phyloP scores from a whole-genome alignment of 23 tunicate species.

The Trididemnum miniatum region DNA sequence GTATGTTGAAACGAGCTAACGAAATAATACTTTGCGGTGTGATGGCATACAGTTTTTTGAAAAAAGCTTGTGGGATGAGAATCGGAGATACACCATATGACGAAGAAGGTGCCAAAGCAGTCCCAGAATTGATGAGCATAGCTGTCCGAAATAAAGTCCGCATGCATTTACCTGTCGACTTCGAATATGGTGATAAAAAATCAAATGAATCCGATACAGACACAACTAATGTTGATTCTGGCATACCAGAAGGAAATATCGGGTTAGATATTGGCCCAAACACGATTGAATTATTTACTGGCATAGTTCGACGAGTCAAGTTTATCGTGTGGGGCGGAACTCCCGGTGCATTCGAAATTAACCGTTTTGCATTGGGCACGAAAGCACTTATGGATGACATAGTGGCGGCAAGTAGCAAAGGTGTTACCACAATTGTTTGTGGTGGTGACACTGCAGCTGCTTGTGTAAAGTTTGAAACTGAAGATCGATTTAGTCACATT shows the following conservation, averaged over 20 bases:
- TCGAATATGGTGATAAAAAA: slow-evolving; percentile 89
- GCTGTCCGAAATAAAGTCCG: slow-evolving; percentile 78
- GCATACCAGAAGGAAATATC: slow-evolving; percentile 91
- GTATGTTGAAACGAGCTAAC: slow-evolving; percentile 85
- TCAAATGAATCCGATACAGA: slow-evolving; percentile 87
- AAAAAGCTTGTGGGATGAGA: slow-evolving; percentile 74
- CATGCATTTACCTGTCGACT: slow-evolving; percentile 91
- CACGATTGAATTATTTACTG: slow-evolving; percentile 61
- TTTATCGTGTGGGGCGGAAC: slow-evolving; percentile 98
- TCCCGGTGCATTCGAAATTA: slow-evolving; percentile 88
- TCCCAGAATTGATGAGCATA: slow-evolving; percentile 75
- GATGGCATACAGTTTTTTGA: slow-evolving; percentile 95
- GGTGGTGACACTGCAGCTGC: slow-evolving; percentile 99
- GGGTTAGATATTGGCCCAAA: slow-evolving; percentile 95
- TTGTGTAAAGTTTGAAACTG: slow-evolving; percentile 88
- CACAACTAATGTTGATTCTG: slow-evolving; percentile 80
- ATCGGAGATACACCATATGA: slow-evolving; percentile 92
- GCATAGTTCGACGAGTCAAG: slow-evolving; percentile 67
- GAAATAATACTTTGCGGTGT: slow-evolving; percentile 98
- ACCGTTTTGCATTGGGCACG: slow-evolving; percentile 75
- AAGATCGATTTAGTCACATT: slow-evolving; percentile 90
- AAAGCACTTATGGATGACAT: slow-evolving; percentile 89
- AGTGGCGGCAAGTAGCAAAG: slow-evolving; percentile 74
- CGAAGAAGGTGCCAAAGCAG: slow-evolving; percentile 94
- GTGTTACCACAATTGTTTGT: slow-evolving; percentile 79